A percentile compares a stretch with the other conserved stretches of the same genome.
Evolutionary conservation across 2,113 vertebrate species (phyloP).

Genomic region (Xiphophorus maculatus): DNA sequence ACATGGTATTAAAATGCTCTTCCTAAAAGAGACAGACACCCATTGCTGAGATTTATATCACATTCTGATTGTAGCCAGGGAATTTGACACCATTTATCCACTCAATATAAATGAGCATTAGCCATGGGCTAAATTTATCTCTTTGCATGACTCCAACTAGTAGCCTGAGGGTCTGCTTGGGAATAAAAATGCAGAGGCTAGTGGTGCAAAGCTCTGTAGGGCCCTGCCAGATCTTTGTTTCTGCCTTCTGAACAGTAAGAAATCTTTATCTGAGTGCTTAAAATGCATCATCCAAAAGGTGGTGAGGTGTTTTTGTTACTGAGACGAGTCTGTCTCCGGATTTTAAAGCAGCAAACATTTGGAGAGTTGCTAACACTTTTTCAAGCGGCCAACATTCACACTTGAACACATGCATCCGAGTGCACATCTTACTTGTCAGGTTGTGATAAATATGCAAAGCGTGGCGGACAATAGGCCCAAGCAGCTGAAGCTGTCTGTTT

Average conservation of each 20-base stretch:
- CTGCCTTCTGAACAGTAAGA: conserved; percentile 15
- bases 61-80: conserved; percentile 51
- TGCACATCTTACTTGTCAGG: conserved; percentile 59
- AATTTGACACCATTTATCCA: conserved; percentile 49
- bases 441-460: conserved; percentile 79
- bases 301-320: background rate
- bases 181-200: conserved; percentile 44
- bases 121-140: conserved; percentile 59
- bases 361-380: conserved; percentile 29
- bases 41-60: conserved; percentile 53
- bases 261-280: conserved; percentile 21
- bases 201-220: conserved; percentile 44
- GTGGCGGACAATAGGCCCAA: conserved; percentile 67
- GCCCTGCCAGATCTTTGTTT: conserved; percentile 47
- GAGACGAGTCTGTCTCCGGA: background rate
- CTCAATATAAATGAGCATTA: conserved; percentile 40
- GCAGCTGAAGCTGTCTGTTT: conserved; percentile 74
- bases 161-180: conserved; percentile 50
- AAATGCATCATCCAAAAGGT: conserved; percentile 4
- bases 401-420: background rate
- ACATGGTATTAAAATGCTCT: background rate
- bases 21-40: conserved; percentile 44
- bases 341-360: conserved; percentile 32
- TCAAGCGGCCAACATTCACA: conserved; percentile 14
- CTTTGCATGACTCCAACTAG: conserved; percentile 44